Evolutionary conservation across 2,113 vertebrate genomes (phyloP), one percentile per base, ranked within the genome.

Genomic region (Eulemur macaco): DNA sequence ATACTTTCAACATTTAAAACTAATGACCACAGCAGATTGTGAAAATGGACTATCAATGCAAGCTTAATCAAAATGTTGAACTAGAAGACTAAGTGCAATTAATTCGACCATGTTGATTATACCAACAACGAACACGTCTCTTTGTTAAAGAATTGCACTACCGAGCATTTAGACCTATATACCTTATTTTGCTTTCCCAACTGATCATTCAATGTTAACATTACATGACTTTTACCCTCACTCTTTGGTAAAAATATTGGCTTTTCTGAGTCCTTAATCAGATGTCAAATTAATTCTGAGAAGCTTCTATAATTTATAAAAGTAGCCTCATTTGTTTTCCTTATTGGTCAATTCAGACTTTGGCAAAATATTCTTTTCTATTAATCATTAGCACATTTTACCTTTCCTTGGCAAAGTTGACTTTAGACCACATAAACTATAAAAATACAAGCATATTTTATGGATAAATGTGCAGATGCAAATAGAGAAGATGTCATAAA

Each of bases 241-340:
- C 3, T n/a, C 42, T 88, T 90, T 69, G n/a, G 34, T 76, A 80
- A 92, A 94, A 78, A 56, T n/a, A 81, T 31, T 81, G 71, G 29
- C 17, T 69, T 86, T 86, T 85, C 15, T 76, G 37, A 50, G 21
- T 58, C 12, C 47, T 84, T 92, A 95, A 92, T 83, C 42, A 92
- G 13, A n/a, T 76, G n/a, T 92, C 81, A 96, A 90, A 90, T 96
- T 95, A 85, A 95, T 94, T 78, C 58, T 92, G 34, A 94, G 27
- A 83, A 78, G 11, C 29, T 90, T 86, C 5, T 84, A 90, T n/a
- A 54, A 92, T 82, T 84, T 64, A 66, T 39, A 76, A 74, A 91
- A 82, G 6, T 94, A 93, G 17, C 31, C 42, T 83, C 54, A 95
- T 89, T 84, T 96, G 11, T 94, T 95, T 92, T 93, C 56, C 20